A percentile compares a stretch with the other conserved stretches of the same genome.
phyloP scores from a whole-genome alignment of 2,113 vertebrate species.

The Carollia perspicillata region DNA sequence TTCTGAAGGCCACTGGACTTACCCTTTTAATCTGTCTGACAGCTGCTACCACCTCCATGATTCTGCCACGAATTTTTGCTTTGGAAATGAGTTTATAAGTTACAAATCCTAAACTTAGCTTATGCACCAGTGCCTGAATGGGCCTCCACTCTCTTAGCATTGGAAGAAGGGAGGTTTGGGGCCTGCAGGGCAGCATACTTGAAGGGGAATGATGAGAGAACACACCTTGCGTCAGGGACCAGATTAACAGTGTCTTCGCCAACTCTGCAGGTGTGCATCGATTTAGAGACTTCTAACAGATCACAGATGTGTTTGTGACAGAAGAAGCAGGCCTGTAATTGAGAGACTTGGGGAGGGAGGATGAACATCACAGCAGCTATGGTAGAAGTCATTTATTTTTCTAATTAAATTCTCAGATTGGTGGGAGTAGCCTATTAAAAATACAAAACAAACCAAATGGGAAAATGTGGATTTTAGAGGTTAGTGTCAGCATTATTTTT shows the following conservation, averaged over 20 bases:
- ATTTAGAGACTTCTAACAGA: neutral
- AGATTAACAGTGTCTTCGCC: neutral
- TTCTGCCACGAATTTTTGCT: neutral
- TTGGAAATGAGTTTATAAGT: neutral
- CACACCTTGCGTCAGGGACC: neutral
- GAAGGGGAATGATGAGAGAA: neutral
- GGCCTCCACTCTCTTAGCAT: neutral
- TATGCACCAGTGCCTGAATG: fast-evolving
- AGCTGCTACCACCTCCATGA: neutral
- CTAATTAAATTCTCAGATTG: constrained; percentile 70
- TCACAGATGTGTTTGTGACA: neutral
- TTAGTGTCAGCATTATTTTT: constrained; percentile 51
- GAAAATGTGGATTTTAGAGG: constrained; percentile 28
- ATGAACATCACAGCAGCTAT: neutral
- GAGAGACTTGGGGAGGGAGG: neutral
- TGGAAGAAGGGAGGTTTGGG: neutral
- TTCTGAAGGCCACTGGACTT: neutral
- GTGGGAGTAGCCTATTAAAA: constrained; percentile 56
- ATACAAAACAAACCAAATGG: constrained; percentile 51
- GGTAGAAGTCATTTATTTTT: constrained; percentile 60
- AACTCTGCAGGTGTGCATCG: neutral
- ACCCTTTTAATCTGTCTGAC: neutral
- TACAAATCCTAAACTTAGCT: neutral
- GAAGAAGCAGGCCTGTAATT: neutral
- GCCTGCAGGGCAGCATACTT: fast-evolving